Evolutionary conservation across 53 echinoderm and acorn worm species (phyloP).

Genomic region (Henricia sp.): DNA sequence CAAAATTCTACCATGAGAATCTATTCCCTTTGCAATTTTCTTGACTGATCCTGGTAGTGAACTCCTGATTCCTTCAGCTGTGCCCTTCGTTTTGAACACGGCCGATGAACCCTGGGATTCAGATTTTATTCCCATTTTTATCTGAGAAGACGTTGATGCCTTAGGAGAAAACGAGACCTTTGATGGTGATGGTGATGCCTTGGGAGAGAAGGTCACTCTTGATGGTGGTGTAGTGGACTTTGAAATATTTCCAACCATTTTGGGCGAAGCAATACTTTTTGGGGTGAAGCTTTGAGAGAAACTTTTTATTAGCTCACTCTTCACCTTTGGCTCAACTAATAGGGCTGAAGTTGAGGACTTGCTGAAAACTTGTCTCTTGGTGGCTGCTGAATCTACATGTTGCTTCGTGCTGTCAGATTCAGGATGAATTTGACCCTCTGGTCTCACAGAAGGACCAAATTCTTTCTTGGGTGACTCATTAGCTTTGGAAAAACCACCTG

Average conservation of each 20-base stretch:
- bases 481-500: too few relatives aligned
- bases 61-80: conserved; percentile 37
- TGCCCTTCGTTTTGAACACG: conserved; percentile 21
- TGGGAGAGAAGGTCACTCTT: conserved; percentile 30
- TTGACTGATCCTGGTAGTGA: conserved; percentile 25
- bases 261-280: conserved; percentile 32
- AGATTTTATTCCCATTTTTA: conserved; percentile 47
- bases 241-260: not conserved
- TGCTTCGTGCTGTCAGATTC: conserved; percentile 41
- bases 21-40: conserved; percentile 41
- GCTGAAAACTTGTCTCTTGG: conserved; percentile 33
- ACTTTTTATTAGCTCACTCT: conserved; percentile 62
- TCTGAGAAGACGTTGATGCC: conserved; percentile 7
- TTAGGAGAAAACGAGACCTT: conserved; percentile 40
- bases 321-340: conserved; percentile 39
- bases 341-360: conserved; percentile 40
- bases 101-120: conserved; percentile 12
- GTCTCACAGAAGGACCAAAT: conserved; percentile 12
- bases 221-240: conserved; percentile 9
- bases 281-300: conserved; percentile 35
- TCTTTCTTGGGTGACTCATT: conserved; percentile 63
- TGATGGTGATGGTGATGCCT: not conserved
- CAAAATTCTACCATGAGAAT: conserved; percentile 40
- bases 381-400: conserved; percentile 32
- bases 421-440: conserved; percentile 28